Percentiles rank a stretch among this genome's conserved stretches.
phyloP scores from a whole-genome alignment of 2,113 vertebrate species.

The Dendropsophus ebraccatus region DNA sequence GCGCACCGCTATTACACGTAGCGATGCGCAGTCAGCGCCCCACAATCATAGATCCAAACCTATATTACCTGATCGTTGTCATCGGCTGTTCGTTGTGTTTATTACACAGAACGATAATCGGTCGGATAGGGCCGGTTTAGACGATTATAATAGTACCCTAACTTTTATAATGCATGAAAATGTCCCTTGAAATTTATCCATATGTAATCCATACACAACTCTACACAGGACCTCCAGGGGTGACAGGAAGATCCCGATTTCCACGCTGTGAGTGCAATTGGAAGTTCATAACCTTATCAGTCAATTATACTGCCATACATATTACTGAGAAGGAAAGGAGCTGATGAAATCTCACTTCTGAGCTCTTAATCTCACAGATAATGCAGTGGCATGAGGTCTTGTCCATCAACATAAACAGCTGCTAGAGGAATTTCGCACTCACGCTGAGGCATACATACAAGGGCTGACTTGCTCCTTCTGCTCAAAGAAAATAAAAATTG shows the following conservation, averaged over 20 bases:
- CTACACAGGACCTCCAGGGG: background rate
- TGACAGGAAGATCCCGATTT: background rate
- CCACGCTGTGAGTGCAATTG: background rate
- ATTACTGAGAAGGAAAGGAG: background rate
- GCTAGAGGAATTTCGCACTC: background rate
- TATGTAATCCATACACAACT: background rate
- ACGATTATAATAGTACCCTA: background rate
- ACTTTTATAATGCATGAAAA: background rate
- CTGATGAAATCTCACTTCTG: slow-evolving; percentile 2
- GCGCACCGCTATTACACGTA: no score
- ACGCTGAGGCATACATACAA: no score
- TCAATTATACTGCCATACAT: background rate
- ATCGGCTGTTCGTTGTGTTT: no score
- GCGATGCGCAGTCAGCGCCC: no score
- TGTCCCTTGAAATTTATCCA: background rate
- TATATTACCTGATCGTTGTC: no score
- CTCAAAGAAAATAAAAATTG: no score
- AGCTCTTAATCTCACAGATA: no score
- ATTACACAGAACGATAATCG: no score
- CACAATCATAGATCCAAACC: no score
- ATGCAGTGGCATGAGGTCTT: background rate
- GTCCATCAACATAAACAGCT: slow-evolving; percentile 36
- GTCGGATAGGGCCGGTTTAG: no score
- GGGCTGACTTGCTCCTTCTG: background rate
- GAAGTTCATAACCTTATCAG: background rate